These are phyloP conservation scores for Anser brachyrhynchus DNA, from an alignment of 2,113 vertebrate species.

Conservation along the genomic window DNA sequence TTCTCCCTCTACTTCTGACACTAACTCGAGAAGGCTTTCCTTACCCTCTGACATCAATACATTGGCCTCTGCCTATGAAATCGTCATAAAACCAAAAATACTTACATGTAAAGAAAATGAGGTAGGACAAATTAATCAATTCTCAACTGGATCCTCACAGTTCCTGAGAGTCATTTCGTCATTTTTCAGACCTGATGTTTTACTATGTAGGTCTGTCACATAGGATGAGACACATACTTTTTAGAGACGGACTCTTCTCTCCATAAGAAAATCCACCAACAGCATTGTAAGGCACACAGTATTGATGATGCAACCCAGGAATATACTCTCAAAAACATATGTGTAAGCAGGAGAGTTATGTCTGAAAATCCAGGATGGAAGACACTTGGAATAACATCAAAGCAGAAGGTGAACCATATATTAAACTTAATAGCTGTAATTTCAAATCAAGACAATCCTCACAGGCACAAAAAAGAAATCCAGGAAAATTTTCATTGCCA, in stretches of 20 bases:
- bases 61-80: neutral
- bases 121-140: neutral
- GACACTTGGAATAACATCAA: neutral
- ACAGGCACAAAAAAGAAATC: neutral
- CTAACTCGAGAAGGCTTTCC: neutral
- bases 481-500: neutral
- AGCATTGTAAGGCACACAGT: neutral
- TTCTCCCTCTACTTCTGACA: neutral
- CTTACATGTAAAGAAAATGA: neutral
- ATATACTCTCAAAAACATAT: neutral
- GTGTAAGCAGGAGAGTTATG: neutral
- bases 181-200: neutral
- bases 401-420: neutral
- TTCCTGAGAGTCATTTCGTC: neutral
- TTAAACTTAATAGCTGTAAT: neutral
- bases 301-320: neutral
- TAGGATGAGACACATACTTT: neutral
- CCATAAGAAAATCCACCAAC: neutral
- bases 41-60: neutral
- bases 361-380: neutral
- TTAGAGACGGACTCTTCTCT: neutral
- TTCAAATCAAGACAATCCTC: neutral
- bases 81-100: neutral
- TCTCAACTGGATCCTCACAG: neutral
- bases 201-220: neutral